Evolutionary conservation across 2,113 vertebrate genomes (phyloP).

Genomic region (Phoxinus phoxinus): DNA sequence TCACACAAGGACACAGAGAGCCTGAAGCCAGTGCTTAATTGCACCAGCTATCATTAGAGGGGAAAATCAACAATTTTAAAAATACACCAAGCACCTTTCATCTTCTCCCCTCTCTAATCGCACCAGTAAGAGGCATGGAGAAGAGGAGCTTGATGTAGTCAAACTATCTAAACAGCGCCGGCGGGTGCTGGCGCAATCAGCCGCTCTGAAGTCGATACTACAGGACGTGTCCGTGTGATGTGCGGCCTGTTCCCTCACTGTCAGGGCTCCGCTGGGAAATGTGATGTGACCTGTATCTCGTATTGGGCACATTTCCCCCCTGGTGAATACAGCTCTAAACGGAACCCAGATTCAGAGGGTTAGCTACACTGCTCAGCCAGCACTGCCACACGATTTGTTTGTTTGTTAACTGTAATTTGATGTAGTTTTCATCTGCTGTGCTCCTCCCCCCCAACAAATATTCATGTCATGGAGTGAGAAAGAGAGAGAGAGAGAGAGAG

Average conservation of each 20-base stretch:
- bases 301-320: constrained; percentile 54
- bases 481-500: constrained; percentile 4
- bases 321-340: constrained; percentile 68
- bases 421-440: constrained; percentile 54
- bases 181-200: constrained; percentile 72
- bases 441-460: constrained; percentile 44
- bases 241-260: constrained; percentile 63
- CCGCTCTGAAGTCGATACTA: constrained; percentile 72
- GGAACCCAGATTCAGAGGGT: constrained; percentile 63
- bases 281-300: constrained; percentile 70
- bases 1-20: constrained; percentile 77
- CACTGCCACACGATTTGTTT: constrained; percentile 50
- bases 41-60: constrained; percentile 77
- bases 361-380: constrained; percentile 44
- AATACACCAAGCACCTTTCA: constrained; percentile 81
- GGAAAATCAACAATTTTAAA: constrained; percentile 83
- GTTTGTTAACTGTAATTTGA: constrained; percentile 58
- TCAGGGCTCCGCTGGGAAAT: constrained; percentile 65
- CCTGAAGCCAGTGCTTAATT: constrained; percentile 79
- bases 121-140: constrained; percentile 76
- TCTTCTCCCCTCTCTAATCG: constrained; percentile 74
- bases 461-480: constrained; percentile 28
- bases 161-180: constrained; percentile 80
- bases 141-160: constrained; percentile 75
- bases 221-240: constrained; percentile 70